phyloP scores from a whole-genome alignment of 1,140 invertebrate genomes.

The Colletes gigas region DNA sequence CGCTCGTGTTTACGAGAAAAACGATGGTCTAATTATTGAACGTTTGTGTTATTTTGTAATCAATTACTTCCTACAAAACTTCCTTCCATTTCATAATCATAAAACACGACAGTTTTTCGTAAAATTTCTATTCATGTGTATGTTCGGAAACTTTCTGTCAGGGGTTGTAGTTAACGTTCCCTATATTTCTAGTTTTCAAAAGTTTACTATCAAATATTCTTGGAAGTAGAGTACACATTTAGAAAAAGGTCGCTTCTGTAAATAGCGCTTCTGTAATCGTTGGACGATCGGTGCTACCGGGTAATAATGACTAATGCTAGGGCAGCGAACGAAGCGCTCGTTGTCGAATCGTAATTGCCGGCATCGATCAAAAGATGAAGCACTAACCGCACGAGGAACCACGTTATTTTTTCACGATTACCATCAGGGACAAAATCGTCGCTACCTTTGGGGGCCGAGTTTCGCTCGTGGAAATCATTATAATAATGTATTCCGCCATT shows the following conservation, averaged over 20 bases:
- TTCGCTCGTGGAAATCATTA: conserved; percentile 70
- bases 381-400: conserved; percentile 52
- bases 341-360: conserved; percentile 48
- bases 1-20: too few species aligned
- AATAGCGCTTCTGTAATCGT: neutral
- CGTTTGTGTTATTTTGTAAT: too few species aligned
- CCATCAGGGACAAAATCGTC: conserved; percentile 15
- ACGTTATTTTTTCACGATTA: conserved; percentile 45
- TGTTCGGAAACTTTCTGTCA: too few species aligned
- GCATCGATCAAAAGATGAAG: conserved; percentile 56
- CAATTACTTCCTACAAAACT: too few species aligned
- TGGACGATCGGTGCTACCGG: neutral
- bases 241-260: neutral
- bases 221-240: too few species aligned
- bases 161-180: too few species aligned
- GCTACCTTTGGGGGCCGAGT: neutral
- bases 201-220: too few species aligned
- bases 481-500: conserved; percentile 75
- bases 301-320: conserved; percentile 3
- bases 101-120: too few species aligned
- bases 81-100: too few species aligned
- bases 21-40: too few species aligned
- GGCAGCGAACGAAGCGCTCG: neutral
- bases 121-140: too few species aligned
- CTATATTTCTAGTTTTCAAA: too few species aligned